Conservation (phyloP, 2,888 invertebrate genomes). For the Sphaerophoria rueppellii region DNA sequence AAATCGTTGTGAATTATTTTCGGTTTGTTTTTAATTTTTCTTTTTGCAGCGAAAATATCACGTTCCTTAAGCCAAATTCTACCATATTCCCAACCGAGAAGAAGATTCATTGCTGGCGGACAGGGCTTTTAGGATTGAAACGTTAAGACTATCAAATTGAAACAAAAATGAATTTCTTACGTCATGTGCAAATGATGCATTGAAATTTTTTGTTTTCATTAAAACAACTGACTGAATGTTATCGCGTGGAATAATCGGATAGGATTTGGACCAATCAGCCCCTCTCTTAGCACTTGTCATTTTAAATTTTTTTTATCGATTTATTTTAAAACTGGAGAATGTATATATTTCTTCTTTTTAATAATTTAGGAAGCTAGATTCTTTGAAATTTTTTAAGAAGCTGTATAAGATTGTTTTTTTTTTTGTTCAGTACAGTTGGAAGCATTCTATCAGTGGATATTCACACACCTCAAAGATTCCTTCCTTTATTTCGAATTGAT, state of each 20-base stretch:
- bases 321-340: background rate
- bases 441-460: too few species aligned
- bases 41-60: conserved; percentile 36
- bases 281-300: conserved; percentile 34
- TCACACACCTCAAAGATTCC: too few species aligned
- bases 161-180: conserved; percentile 8
- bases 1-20: conserved; percentile 52
- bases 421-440: too few species aligned
- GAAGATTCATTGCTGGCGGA: conserved; percentile 41
- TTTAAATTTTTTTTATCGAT: background rate
- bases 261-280: conserved; percentile 56
- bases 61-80: conserved; percentile 57
- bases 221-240: conserved; percentile 23
- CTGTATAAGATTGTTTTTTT: too few species aligned
- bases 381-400: too few species aligned
- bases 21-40: conserved; percentile 27
- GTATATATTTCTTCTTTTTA: background rate
- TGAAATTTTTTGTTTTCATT: conserved; percentile 23
- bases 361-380: background rate
- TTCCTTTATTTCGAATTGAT: too few species aligned
- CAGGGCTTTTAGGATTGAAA: conserved; percentile 3
- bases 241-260: conserved; percentile 34
- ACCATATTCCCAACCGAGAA: conserved; percentile 60
- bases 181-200: conserved; percentile 18
- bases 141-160: background rate